Evolutionary conservation across 2,113 vertebrate species (phyloP), one percentile per base, ranked within the genome.

Genomic region (Trematocara zebra): DNA sequence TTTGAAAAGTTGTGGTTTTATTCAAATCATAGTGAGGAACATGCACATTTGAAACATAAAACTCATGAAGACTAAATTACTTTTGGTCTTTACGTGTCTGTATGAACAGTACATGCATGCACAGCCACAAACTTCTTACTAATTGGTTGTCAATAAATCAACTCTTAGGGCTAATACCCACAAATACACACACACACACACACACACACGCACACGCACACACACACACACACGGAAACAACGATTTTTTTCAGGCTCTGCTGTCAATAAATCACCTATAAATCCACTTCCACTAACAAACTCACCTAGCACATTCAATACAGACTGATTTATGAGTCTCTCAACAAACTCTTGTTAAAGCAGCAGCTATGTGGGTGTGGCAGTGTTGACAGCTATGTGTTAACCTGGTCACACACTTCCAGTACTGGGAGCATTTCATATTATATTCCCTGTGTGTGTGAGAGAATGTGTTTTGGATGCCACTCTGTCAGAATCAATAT

Each of bases 261-360:
- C 82, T 72, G 74, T 92, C 67, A 85, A 87, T 91, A 89, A 92
- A 93, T 92, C 84, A 87, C 23, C 31, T 85, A 82, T 83, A 91
- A 89, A 91, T 89, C 83, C 26, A 88, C 42, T 40, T 17, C 26
- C 80, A 85, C 83, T 61, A 52, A 78, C 59, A 76, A 67, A 67
- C 84, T 81, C 83, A 90, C 78, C 79, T 76, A 56, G 69, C 81
- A 14, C 81, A 76, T 3, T 85, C 79, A 90, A 89, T 52, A 33
- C 56, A 76, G 61, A 69, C 44, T 86, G 88, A 94, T 94, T 92
- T 92, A 93, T 86, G 87, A 84, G 54, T 83, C 85, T 89, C 80
- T 93, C 83, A 88, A 83, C 92, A 90, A 84, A 69, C 90, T 90
- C 85, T 31, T 61, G 83, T 88, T 91, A 90, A 33, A 83, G 81